Evolutionary conservation across 2,888 invertebrate genomes (phyloP), one percentile per base, ranked within the genome.

Genomic region (Amblyteles armatorius): DNA sequence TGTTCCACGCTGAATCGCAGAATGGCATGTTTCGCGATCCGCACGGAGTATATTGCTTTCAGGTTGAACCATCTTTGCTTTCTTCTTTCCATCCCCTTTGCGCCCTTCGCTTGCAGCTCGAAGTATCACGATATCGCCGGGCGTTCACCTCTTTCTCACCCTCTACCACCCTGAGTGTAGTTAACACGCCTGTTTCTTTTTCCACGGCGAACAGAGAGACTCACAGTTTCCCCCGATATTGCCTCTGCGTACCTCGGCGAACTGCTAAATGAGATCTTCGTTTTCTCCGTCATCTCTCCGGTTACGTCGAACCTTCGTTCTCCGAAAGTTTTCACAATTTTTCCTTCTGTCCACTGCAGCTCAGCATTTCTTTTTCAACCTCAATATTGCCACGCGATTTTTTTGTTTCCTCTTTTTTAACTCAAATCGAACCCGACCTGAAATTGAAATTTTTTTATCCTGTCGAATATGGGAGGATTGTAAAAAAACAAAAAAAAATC

Each of bases 41-140:
- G 26, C 57, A n/a, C 36, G 36, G 73, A 44, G 44, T 40, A n/a
- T n/a, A 73, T 73, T 40, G 73, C 36, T 55, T 73, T 44, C 16
- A 2, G 16, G 19, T 19, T 55, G 44, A n/a, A 60, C 16, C 44
- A 22, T 60, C 57, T 60, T 44, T 57, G 57, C 57, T 73, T 73
- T 44, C 26, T n/a, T 60, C 44, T 13, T 26, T 60, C n/a, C 40
- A 0, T 11, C 40, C 9, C 57, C 60, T 40, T 57, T 26, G 22
- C 57, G 22, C 7, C 7, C 26, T 73, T 44, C 57, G 40, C 36
- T 57, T 3, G 40, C 1, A 44, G 6, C 72, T 3, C 72, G 40
- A 60, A 19, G 26, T 71, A 84, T 82, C 82, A 68, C 68, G 82
- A 82, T 78, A 78, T 72, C 77, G 44, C 36, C 74, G 84, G 82